These are phyloP conservation scores for Caenorhabditis japonica DNA, from an alignment of 2,888 invertebrate species.

Conservation along the genomic window DNA sequence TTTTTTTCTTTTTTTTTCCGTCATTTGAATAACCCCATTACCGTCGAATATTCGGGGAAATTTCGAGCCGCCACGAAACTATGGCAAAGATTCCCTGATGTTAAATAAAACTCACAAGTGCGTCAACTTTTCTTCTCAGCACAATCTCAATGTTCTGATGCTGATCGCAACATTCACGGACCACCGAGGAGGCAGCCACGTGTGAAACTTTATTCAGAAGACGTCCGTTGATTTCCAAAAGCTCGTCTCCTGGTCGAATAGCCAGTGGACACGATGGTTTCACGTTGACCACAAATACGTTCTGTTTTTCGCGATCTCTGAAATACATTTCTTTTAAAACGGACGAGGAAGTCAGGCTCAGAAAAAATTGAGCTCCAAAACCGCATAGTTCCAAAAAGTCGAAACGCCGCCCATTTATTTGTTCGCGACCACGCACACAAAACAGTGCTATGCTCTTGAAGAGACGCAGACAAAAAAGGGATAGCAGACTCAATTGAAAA, in stretches of 20 bases:
- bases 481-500: too few species aligned
- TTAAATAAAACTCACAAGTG: constrained; percentile 50
- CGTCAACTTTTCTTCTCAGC: constrained; percentile 56
- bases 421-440: background rate
- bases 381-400: background rate
- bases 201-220: constrained; percentile 94
- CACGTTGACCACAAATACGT: constrained; percentile 95
- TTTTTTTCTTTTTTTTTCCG: too few species aligned
- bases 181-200: constrained; percentile 93
- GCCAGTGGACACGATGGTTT: constrained; percentile 87
- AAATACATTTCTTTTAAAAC: constrained; percentile 1
- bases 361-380: constrained; percentile 1
- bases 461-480: too few species aligned
- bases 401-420: too few species aligned
- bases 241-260: constrained; percentile 92
- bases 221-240: constrained; percentile 94
- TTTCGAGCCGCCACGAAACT: too few species aligned
- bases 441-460: too few species aligned
- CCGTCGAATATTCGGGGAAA: too few species aligned
- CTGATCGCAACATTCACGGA: constrained; percentile 82
- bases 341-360: too few species aligned
- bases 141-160: constrained; percentile 66
- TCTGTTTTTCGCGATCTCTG: constrained; percentile 78
- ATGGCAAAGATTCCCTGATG: background rate
- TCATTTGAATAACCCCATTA: too few species aligned